Evolutionary conservation across 2,113 vertebrate species (phyloP).

Genomic region (Peromyscus polionotus): DNA sequence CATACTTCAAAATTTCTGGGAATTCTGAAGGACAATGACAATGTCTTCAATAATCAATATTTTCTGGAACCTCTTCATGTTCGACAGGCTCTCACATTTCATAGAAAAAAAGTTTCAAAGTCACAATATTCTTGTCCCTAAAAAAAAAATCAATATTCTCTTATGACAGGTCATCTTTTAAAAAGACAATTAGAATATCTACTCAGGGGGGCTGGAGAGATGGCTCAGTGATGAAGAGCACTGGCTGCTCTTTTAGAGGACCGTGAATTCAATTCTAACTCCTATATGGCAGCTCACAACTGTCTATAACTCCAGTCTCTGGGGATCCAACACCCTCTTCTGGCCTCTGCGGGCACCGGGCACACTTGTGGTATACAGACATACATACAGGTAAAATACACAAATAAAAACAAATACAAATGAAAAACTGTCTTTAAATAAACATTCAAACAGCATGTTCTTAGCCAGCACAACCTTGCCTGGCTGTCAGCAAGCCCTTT

Average conservation of each 20-base stretch:
- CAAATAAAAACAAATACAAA: neutral
- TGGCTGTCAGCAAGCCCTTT: slow-evolving; percentile 52
- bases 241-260: neutral
- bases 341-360: neutral
- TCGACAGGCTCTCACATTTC: slow-evolving; percentile 27
- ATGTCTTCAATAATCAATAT: slow-evolving; percentile 53
- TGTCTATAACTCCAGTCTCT: neutral
- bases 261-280: neutral
- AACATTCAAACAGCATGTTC: slow-evolving; percentile 39
- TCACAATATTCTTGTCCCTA: slow-evolving; percentile 31
- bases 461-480: slow-evolving; percentile 50
- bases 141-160: slow-evolving; percentile 49
- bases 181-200: slow-evolving; percentile 43
- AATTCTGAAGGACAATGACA: slow-evolving; percentile 57
- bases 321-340: neutral
- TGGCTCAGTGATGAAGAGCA: neutral
- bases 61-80: slow-evolving; percentile 50
- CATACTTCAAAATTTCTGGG: slow-evolving; percentile 52
- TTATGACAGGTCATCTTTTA: slow-evolving; percentile 56
- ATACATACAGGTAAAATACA: neutral
- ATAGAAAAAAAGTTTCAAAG: slow-evolving; percentile 67
- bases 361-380: neutral
- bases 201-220: neutral
- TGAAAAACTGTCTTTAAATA: neutral
- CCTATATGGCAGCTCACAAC: neutral